Evolutionary conservation across 2,113 vertebrate genomes (phyloP).

Genomic region (Phylloscopus whistleri): DNA sequence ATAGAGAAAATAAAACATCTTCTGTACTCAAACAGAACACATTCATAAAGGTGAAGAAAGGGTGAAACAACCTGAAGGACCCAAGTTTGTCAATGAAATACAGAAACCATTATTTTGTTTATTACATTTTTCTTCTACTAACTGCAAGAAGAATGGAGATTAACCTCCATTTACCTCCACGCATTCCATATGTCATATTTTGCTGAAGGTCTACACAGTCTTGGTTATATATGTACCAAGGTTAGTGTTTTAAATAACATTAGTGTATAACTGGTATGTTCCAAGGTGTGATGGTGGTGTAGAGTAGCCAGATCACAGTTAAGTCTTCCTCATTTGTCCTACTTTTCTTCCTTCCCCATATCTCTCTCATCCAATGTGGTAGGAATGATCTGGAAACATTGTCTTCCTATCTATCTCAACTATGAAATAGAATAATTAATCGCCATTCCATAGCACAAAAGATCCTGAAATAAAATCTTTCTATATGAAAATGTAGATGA

Average conservation of each 20-base stretch:
- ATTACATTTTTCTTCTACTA: neutral
- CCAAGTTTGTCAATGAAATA: neutral
- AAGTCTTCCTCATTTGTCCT: neutral
- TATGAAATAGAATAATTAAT: neutral
- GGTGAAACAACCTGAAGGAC: neutral
- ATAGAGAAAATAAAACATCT: neutral
- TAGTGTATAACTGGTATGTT: neutral
- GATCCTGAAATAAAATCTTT: neutral
- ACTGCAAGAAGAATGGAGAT: neutral
- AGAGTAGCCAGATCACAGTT: neutral
- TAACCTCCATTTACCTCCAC: neutral
- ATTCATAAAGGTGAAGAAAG: neutral
- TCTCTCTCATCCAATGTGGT: rapidly evolving
- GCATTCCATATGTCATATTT: neutral
- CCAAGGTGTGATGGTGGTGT: neutral
- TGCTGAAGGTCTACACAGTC: neutral
- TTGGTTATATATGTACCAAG: neutral
- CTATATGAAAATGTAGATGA: neutral
- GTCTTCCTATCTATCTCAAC: neutral
- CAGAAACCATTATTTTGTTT: neutral
- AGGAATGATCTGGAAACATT: neutral
- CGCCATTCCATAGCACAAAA: neutral
- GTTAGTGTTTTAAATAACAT: neutral
- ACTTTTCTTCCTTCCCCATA: neutral
- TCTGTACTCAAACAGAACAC: neutral